Evolutionary conservation across 2,113 vertebrate species (phyloP).

Genomic region (Theropithecus gelada): DNA sequence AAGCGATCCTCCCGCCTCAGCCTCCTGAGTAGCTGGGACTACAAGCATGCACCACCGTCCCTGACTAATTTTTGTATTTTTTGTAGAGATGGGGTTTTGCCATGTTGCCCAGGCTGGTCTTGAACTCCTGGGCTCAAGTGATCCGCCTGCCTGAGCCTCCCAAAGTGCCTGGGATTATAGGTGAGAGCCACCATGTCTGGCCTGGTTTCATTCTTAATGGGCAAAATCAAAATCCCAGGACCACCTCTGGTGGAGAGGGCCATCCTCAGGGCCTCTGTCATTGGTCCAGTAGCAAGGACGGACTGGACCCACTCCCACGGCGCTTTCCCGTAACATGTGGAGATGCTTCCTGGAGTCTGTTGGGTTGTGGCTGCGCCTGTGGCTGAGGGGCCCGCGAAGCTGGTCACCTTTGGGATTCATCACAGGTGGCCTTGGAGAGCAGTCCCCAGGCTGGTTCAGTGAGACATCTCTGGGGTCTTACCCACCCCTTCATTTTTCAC

Average conservation of each 20-base stretch:
- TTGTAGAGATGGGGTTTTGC: no score
- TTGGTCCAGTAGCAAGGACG: neutral
- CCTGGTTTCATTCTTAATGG: neutral
- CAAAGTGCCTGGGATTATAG: no score
- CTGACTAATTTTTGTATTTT: no score
- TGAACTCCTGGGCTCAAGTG: no score
- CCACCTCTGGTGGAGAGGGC: neutral
- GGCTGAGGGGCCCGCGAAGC: neutral
- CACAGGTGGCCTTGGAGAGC: neutral
- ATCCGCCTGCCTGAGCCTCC: no score
- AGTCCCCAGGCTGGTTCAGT: neutral
- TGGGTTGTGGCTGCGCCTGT: neutral
- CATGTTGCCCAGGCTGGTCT: no score
- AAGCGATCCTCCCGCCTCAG: no score
- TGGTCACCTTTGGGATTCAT: neutral
- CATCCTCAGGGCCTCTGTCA: neutral
- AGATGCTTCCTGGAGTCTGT: neutral
- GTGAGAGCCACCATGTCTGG: no score
- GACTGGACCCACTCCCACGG: neutral
- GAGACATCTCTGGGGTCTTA: neutral
- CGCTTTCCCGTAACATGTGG: neutral
- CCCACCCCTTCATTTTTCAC: neutral
- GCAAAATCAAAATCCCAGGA: neutral
- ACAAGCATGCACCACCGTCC: no score
- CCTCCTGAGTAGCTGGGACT: no score